Percentiles rank a stretch among this genome's conserved stretches.
Conservation (phyloP, 1,140 invertebrate genomes). For the Drosophila guanche region DNA sequence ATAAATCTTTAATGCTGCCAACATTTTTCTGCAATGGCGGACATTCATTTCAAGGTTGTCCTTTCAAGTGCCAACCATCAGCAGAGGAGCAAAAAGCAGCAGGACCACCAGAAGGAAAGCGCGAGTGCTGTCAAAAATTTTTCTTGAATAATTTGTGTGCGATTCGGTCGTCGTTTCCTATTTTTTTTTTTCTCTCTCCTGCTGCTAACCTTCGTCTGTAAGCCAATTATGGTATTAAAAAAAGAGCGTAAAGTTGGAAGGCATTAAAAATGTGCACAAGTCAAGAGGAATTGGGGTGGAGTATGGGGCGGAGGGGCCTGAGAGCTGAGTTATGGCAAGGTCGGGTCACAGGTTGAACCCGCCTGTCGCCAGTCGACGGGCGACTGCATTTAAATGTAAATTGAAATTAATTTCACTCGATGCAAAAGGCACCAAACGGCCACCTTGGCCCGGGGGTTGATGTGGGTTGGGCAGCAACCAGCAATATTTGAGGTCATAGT, state of each 20-base stretch:
- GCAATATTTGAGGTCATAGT: constrained; percentile 8
- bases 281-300: constrained; percentile 5
- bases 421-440: constrained; percentile 52
- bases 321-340: constrained; percentile 39
- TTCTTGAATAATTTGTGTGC: constrained; percentile 77
- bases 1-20: constrained; percentile 73
- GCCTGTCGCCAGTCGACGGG: constrained; percentile 51
- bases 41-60: constrained; percentile 70
- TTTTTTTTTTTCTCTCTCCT: constrained; percentile 15
- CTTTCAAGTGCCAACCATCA: constrained; percentile 59
- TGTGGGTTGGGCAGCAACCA: constrained; percentile 42
- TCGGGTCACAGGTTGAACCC: constrained; percentile 57
- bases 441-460: constrained; percentile 50
- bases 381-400: constrained; percentile 78
- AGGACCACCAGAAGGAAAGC: constrained; percentile 11
- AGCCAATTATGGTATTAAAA: constrained; percentile 80
- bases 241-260: constrained; percentile 52
- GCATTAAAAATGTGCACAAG: constrained; percentile 53
- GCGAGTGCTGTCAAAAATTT: constrained; percentile 74
- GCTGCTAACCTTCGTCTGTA: constrained; percentile 72
- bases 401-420: constrained; percentile 75
- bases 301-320: background rate
- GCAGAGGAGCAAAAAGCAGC: background rate
- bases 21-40: constrained; percentile 54
- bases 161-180: constrained; percentile 37